Conservation (phyloP, 2,113 vertebrate species). For the Clarias magur region DNA sequence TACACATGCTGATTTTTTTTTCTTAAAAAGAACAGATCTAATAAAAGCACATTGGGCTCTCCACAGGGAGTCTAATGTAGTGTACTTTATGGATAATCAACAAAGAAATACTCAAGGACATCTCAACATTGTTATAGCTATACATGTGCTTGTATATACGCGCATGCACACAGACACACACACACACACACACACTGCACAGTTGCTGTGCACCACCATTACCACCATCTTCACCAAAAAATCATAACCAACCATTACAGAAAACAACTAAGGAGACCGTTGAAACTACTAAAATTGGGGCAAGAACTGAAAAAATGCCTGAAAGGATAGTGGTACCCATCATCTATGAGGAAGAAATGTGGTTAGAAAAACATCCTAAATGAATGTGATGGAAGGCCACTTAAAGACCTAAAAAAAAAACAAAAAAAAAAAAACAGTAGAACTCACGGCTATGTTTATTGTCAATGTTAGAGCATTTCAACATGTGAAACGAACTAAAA, state of each 20-base stretch:
- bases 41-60: background rate
- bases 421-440: no score
- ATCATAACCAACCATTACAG: background rate
- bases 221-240: background rate
- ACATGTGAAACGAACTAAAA: no score
- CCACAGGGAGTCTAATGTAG: background rate
- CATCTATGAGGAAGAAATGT: no score
- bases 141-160: background rate
- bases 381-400: no score
- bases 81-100: background rate
- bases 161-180: background rate
- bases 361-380: no score
- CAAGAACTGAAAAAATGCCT: no score
- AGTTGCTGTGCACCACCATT: background rate
- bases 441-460: no score
- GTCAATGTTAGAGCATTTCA: no score
- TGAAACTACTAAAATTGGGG: no score
- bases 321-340: no score
- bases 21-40: background rate
- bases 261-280: no score
- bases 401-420: no score
- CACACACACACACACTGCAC: background rate
- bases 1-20: background rate
- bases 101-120: background rate
- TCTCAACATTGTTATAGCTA: background rate